Evolutionary conservation across 2,797 vertebrate species (phyloP), one percentile per base, ranked within the genome.

Genomic region (Sebastes vulpes): DNA sequence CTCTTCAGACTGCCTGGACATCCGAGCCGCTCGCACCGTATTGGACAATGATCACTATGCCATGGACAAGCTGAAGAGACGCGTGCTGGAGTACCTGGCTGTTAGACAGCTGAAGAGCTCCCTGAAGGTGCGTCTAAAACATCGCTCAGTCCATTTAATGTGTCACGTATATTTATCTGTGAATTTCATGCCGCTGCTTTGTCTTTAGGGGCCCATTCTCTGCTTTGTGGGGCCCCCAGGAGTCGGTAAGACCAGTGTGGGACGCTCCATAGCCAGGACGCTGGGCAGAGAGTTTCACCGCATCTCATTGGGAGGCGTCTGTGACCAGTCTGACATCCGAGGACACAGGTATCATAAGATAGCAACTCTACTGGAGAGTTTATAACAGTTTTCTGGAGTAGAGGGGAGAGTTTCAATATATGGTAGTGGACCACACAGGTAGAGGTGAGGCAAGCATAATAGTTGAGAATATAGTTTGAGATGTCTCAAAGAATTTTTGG

Each of bases 191-290:
- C 7, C 0, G 0, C 21, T 26, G 21, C n/a, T 63, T 18, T 68
- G 46, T 74, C 67, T 42, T 18, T 9, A 95, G 93, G 98, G 98
- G 3, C 99, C 99, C 54, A 99, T 99, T 76, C 96, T 99, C 20
- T 99, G 99, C 89, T 99, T 99, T 9, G 98, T 99, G 48, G 99
- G 98, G 0, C 98, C 98, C 1, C 99, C 98, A 1, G 99, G 99
- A 56, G 98, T 99, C 3, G 99, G 98, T n/a, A 99, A 99, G 94
- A 99, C 98, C 12, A 99, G 98, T 1, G 98, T 99, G 65, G 98
- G 99, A 7, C 96, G 98, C 71, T 99, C 98, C 7, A 97, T 99
- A 54, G 98, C 98, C 9, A 97, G 97, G 92, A 99, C 98, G 0
- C 94, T 99, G 72, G 98, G 99, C 52, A 94, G 98, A 84, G 99